These are phyloP conservation scores for Jacana jacana DNA, from an alignment of 2,113 vertebrate genomes.

Conservation along the genomic window DNA sequence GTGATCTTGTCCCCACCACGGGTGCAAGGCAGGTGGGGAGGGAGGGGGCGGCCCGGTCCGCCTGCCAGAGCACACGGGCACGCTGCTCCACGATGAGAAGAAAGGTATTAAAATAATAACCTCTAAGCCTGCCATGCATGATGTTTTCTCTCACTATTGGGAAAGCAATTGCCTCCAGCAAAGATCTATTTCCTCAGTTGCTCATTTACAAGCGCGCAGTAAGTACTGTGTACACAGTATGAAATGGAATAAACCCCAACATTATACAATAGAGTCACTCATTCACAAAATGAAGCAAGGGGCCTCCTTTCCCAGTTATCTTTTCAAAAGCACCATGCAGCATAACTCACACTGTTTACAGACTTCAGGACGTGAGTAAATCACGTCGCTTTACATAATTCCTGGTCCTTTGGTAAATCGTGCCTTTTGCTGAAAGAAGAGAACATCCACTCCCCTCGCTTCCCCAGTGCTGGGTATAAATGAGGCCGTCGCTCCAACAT, in stretches of 20 bases:
- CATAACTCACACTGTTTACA: slow-evolving; percentile 27
- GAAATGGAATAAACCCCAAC: slow-evolving; percentile 38
- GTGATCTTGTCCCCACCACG: not conserved
- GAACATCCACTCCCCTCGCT: not conserved
- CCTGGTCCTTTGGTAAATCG: not conserved
- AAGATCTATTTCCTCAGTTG: slow-evolving; percentile 50
- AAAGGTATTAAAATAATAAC: slow-evolving; percentile 19
- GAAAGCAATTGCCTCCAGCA: slow-evolving; percentile 64
- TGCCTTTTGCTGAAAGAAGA: not conserved
- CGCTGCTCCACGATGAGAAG: not conserved
- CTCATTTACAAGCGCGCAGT: not conserved
- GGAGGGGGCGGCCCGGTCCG: accelerated
- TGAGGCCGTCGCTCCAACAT: not conserved
- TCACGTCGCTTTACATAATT: not conserved
- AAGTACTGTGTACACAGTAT: not conserved
- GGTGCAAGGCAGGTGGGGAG: not conserved
- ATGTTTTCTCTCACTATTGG: slow-evolving; percentile 40
- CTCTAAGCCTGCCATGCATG: not conserved
- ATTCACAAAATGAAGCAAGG: slow-evolving; percentile 49
- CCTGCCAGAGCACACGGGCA: accelerated
- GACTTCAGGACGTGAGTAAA: not conserved
- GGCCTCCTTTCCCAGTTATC: slow-evolving; percentile 13
- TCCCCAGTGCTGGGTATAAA: not conserved
- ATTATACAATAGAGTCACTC: not conserved
- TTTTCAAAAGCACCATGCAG: not conserved